Conservation (phyloP, 2,888 invertebrate genomes). For the Xestia rhomboidea region DNA sequence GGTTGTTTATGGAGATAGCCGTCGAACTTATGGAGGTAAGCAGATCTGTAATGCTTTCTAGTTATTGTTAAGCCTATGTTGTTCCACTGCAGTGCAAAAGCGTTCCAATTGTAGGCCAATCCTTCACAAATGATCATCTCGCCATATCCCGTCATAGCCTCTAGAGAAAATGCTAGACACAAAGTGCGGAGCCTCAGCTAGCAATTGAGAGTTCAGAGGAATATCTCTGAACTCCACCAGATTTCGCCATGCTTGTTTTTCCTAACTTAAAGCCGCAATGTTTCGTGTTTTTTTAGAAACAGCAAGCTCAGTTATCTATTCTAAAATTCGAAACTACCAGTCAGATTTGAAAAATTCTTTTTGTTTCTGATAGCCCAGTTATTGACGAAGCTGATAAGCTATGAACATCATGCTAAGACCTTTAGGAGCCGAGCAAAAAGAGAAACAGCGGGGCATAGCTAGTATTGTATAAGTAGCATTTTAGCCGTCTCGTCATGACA, state of each 20-base stretch:
- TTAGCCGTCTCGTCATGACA: neutral
- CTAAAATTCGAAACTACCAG: neutral
- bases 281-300: neutral
- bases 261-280: neutral
- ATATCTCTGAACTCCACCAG: neutral
- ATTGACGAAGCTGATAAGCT: neutral
- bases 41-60: neutral
- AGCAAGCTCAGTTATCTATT: neutral
- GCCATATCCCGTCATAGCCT: neutral
- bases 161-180: neutral
- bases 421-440: neutral
- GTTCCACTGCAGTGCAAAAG: neutral
- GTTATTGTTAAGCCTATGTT: neutral
- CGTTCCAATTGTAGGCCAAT: neutral
- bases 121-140: neutral
- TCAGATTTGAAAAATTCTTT: neutral
- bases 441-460: neutral
- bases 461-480: neutral
- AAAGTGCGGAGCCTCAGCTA: neutral
- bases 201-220: neutral
- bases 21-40: slow-evolving; percentile 95
- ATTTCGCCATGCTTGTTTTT: slow-evolving; percentile 1
- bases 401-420: neutral
- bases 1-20: slow-evolving; percentile 99
- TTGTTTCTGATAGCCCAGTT: neutral